These are phyloP conservation scores for Pachyrhynchus sulphureomaculatus DNA, from an alignment of 1,140 invertebrate genomes.

Conservation along the genomic window DNA sequence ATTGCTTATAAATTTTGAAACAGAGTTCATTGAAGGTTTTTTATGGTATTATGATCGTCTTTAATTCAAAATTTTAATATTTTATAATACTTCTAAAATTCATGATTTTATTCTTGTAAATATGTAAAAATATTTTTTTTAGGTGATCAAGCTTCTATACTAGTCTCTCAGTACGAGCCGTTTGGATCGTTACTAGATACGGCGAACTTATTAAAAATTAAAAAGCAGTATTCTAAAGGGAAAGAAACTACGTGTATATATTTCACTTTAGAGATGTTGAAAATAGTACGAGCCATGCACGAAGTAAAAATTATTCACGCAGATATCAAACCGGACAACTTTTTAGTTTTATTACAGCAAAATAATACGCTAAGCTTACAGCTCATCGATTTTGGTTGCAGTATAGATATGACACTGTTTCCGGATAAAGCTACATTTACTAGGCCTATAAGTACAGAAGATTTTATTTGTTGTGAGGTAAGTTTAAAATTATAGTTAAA, in stretches of 20 bases:
- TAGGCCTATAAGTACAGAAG: slow-evolving; percentile 44
- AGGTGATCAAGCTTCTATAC: slow-evolving; percentile 56
- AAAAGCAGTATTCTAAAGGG: slow-evolving; percentile 47
- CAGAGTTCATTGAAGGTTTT: no score
- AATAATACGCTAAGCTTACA: slow-evolving; percentile 65
- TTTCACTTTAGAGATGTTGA: slow-evolving; percentile 84
- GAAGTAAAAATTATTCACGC: slow-evolving; percentile 91
- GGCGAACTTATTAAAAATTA: slow-evolving; percentile 70
- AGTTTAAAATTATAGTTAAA: no score
- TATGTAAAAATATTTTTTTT: slow-evolving; percentile 28
- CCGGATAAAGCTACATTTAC: slow-evolving; percentile 78
- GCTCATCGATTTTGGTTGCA: slow-evolving; percentile 82
- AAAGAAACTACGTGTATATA: slow-evolving; percentile 74
- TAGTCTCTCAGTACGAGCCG: slow-evolving; percentile 71
- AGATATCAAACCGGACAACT: slow-evolving; percentile 97
- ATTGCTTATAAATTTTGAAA: no score
- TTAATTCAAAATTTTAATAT: no score
- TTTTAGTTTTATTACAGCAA: slow-evolving; percentile 67
- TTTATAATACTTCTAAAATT: no score
- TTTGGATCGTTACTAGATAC: slow-evolving; percentile 78
- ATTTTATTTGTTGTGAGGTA: slow-evolving; percentile 49
- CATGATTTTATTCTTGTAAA: slow-evolving; percentile 49
- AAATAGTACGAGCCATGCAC: slow-evolving; percentile 86
- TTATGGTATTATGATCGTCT: no score
- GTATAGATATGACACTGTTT: slow-evolving; percentile 84